Percentiles rank a stretch among this genome's conserved stretches.
phyloP scores from a whole-genome alignment of 2,113 vertebrate genomes.

The Pelodiscus sinensis region DNA sequence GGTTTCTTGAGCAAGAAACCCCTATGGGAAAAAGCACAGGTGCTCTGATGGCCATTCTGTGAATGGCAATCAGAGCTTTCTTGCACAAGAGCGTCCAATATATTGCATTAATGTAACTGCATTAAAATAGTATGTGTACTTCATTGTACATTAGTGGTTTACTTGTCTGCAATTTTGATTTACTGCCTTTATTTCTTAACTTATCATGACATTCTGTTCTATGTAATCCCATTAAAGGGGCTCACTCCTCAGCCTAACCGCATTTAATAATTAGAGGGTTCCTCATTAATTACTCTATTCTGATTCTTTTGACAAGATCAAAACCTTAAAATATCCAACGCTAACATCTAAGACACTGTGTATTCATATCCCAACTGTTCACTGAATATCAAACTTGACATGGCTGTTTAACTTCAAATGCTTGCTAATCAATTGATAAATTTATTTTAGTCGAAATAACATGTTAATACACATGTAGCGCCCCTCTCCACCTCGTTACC shows the following conservation, averaged over 20 bases:
- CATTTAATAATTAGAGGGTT: neutral
- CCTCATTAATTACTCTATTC: neutral
- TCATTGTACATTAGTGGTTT: neutral
- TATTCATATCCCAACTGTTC: neutral
- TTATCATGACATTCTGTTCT: neutral
- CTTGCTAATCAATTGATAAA: neutral
- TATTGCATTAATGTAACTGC: no score
- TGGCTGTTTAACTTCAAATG: neutral
- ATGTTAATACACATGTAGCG: no score
- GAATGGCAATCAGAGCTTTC: no score
- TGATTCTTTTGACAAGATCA: slow-evolving; percentile 9
- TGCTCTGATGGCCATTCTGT: no score
- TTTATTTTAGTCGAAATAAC: neutral
- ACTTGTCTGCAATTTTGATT: neutral
- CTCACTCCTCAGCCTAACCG: neutral
- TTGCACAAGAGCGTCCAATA: no score
- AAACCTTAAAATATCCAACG: neutral
- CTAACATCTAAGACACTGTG: neutral
- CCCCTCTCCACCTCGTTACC: no score
- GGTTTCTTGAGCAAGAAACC: no score
- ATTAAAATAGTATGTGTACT: neutral
- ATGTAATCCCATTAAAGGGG: slow-evolving; percentile 4
- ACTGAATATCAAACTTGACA: neutral
- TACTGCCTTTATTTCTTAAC: neutral
- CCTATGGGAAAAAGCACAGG: no score